Evolutionary conservation across 30 jellyfish, hydroid and myxozoan genomes (phyloP).

Genomic region (Mastigias papua): DNA sequence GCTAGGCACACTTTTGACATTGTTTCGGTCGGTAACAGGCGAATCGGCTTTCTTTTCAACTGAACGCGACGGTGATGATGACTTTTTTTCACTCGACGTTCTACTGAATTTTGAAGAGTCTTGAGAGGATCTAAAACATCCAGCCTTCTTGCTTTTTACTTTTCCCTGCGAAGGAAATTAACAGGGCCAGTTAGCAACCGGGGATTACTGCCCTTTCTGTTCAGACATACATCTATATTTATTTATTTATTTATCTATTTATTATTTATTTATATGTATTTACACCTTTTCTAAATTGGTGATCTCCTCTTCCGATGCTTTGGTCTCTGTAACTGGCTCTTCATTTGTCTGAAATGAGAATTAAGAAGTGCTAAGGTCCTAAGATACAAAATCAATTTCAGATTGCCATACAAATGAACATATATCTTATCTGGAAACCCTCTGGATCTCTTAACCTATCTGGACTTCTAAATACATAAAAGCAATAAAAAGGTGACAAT

Average conservation of each 20-base stretch:
- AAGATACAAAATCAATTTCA: too few species aligned
- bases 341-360: background rate
- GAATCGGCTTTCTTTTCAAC: constrained; percentile 24
- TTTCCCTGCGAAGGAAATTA: constrained; percentile 9
- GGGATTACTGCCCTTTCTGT: too few species aligned
- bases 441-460: too few species aligned
- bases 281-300: constrained; percentile 3
- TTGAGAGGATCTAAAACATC: background rate
- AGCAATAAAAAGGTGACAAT: too few species aligned
- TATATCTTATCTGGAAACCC: too few species aligned
- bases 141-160: constrained; percentile 5
- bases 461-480: too few species aligned
- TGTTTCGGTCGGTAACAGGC: constrained; percentile 14
- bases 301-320: background rate
- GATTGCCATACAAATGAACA: too few species aligned
- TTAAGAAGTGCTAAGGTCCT: background rate
- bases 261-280: too few species aligned
- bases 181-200: too few species aligned
- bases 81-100: constrained; percentile 26
- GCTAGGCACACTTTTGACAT: constrained; percentile 66
- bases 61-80: constrained; percentile 42
- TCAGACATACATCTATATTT: too few species aligned
- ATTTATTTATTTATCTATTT: too few species aligned
- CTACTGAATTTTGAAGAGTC: constrained; percentile 17
- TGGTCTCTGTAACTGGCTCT: background rate